Evolutionary conservation across 1,140 invertebrate genomes (phyloP).

Genomic region (Asobara japonica): DNA sequence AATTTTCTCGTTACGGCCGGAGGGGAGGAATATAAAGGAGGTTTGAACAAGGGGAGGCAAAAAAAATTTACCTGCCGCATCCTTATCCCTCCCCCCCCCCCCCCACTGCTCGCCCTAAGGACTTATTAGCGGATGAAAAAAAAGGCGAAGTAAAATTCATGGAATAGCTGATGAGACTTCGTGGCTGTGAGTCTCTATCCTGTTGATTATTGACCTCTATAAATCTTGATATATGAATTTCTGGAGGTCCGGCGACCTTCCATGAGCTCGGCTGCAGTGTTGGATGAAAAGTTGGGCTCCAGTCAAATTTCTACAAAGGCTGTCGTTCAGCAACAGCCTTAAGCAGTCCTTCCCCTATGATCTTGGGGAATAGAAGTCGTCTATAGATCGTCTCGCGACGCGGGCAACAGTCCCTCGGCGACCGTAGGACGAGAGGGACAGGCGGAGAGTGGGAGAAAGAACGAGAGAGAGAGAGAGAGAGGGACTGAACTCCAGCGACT

Average conservation of each 20-base stretch:
- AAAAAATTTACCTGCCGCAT: not conserved
- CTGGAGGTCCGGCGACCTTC: no score
- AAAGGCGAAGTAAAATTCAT: slow-evolving; percentile 24
- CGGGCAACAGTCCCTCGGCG: not conserved
- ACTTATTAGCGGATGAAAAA: not conserved
- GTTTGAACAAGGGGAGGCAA: not conserved
- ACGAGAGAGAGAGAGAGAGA: slow-evolving; percentile 9
- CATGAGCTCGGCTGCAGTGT: no score
- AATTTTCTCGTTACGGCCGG: no score
- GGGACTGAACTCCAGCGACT: slow-evolving; percentile 18
- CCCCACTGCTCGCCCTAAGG: not conserved
- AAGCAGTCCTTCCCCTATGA: slow-evolving; percentile 10
- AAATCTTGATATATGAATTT: no score
- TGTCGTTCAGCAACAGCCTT: no score
- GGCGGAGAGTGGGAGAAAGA: not conserved
- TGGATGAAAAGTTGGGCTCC: no score
- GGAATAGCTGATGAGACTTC: slow-evolving; percentile 37
- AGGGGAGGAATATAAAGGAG: not conserved
- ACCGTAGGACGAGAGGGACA: not conserved
- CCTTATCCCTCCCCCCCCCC: not conserved
- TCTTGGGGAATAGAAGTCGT: slow-evolving; percentile 15
- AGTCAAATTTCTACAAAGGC: no score
- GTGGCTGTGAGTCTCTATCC: not conserved
- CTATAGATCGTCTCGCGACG: slow-evolving; percentile 10
- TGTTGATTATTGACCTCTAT: no score